Conservation (phyloP, 2,113 vertebrate species). For the Bufo bufo region DNA sequence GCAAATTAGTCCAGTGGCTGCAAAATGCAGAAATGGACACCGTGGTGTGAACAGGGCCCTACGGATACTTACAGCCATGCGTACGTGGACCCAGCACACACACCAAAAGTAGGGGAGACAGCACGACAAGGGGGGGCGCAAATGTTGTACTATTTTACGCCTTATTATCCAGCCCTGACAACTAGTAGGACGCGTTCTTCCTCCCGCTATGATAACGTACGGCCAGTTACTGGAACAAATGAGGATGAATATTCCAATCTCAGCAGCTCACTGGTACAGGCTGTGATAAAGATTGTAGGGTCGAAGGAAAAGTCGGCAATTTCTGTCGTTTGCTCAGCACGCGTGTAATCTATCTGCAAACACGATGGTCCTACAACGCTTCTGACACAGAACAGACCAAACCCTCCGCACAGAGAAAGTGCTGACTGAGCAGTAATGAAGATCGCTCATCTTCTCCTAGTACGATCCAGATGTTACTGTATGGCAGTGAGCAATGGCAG, state of each 20-base stretch:
- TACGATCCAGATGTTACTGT: neutral
- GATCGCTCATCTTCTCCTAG: constrained; percentile 20
- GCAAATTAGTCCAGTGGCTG: too few species aligned
- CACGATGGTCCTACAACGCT: neutral
- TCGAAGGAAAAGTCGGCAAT: too few species aligned
- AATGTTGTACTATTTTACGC: too few species aligned
- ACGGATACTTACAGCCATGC: too few species aligned
- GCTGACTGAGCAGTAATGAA: constrained; percentile 10
- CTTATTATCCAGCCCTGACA: too few species aligned
- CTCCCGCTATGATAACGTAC: too few species aligned
- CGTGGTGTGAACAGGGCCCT: too few species aligned
- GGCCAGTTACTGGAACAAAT: neutral
- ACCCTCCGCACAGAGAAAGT: neutral
- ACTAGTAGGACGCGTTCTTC: too few species aligned
- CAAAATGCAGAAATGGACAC: too few species aligned
- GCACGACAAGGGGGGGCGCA: too few species aligned
- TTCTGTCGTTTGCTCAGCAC: neutral
- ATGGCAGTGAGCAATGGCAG: neutral
- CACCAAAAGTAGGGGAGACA: too few species aligned
- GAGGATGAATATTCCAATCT: neutral
- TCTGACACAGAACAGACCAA: constrained; percentile 21
- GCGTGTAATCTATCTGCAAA: neutral
- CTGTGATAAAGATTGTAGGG: neutral
- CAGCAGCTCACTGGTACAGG: neutral
- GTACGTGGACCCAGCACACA: too few species aligned